A percentile compares a stretch with the other conserved stretches of the same genome.
phyloP scores from a whole-genome alignment of 92 coral and sea anemone species.

The Diadumene lineata region DNA sequence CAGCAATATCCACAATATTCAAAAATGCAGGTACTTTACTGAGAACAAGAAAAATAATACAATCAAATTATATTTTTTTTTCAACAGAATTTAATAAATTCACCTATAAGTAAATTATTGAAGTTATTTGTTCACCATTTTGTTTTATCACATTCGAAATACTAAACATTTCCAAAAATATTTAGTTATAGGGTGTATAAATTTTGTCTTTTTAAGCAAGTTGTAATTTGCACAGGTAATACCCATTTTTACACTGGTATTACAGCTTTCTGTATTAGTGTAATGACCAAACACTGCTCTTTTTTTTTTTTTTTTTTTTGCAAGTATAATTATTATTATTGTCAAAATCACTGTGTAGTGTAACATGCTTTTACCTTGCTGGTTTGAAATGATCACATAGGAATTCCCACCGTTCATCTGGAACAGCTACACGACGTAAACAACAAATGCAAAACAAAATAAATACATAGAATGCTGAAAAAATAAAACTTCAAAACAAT shows the following conservation, averaged over 20 bases:
- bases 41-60: not conserved
- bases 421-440: constrained; percentile 98
- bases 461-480: not conserved
- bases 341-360: not conserved
- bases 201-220: no score
- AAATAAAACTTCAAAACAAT: not conserved
- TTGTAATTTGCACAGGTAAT: no score
- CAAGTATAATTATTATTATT: not conserved
- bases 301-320: no score
- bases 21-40: constrained; percentile 98
- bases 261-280: no score
- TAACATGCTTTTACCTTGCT: constrained; percentile 59
- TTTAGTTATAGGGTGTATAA: no score
- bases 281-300: no score
- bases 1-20: constrained; percentile 95
- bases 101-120: no score
- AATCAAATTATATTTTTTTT: not conserved
- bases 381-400: constrained; percentile 92
- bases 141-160: no score
- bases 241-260: no score
- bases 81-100: no score
- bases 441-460: not conserved
- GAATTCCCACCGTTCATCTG: constrained; percentile 95
- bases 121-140: no score
- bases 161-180: no score